Conservation (phyloP, 2,888 invertebrate genomes). For the Chydorus sphaericus region DNA sequence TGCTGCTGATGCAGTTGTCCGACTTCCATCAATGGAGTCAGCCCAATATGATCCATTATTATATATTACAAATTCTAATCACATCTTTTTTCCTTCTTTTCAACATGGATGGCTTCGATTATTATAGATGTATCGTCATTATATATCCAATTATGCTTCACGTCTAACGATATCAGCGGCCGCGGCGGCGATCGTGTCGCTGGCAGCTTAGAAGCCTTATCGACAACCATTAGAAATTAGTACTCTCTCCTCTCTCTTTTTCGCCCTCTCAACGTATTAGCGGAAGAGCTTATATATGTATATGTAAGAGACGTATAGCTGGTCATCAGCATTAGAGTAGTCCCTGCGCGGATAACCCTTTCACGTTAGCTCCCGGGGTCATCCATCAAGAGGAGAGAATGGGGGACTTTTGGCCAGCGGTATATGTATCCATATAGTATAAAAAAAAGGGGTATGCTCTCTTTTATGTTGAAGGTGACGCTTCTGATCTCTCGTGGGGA, state of each 20-base stretch:
- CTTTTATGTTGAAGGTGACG: neutral
- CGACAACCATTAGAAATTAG: neutral
- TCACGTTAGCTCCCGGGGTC: neutral
- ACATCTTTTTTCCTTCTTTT: neutral
- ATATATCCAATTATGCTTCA: too few relatives aligned
- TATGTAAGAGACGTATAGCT: too few relatives aligned
- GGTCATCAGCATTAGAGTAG: too few relatives aligned
- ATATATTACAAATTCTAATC: too few relatives aligned
- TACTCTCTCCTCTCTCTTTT: neutral
- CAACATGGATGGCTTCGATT: neutral
- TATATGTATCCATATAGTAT: neutral
- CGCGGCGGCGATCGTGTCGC: neutral
- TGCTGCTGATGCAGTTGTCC: neutral
- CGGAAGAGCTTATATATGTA: too few relatives aligned
- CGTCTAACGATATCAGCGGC: neutral
- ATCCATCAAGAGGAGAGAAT: neutral
- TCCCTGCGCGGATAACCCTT: constrained; percentile 6
- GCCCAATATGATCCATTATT: too few relatives aligned
- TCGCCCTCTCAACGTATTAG: neutral
- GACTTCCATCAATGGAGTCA: neutral
- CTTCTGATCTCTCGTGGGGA: too few relatives aligned
- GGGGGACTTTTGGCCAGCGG: neutral
- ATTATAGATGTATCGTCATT: too few relatives aligned
- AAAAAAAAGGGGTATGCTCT: neutral
- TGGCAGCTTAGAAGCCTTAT: constrained; percentile 4